Conservation (phyloP, 2,113 vertebrate species). For the Cinclus cinclus region DNA sequence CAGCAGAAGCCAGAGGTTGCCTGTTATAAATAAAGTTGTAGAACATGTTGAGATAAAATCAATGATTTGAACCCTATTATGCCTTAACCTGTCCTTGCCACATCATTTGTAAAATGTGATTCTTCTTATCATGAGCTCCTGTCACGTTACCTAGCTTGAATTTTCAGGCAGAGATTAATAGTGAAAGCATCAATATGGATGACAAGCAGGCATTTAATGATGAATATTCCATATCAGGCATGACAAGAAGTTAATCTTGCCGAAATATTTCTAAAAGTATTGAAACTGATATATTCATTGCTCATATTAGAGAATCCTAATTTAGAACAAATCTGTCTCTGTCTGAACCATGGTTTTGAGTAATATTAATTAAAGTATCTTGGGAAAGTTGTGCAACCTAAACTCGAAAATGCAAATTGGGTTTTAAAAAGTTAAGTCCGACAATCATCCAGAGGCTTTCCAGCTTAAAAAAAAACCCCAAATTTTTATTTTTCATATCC, state of each 20-base stretch:
- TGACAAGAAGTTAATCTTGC: not conserved
- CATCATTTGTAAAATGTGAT: not conserved
- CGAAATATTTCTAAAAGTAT: not conserved
- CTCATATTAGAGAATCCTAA: not conserved
- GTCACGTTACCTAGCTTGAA: not conserved
- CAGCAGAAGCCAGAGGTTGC: slow-evolving; percentile 3
- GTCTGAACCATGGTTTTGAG: not conserved
- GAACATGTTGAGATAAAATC: slow-evolving; percentile 11
- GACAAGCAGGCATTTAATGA: not conserved
- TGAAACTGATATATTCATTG: not conserved
- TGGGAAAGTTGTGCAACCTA: not conserved
- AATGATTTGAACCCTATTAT: not conserved
- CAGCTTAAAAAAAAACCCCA: not conserved
- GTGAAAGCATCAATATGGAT: not conserved
- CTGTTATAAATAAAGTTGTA: not conserved
- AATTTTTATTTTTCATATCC: not conserved
- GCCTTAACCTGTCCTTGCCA: not conserved
- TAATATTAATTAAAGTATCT: not conserved
- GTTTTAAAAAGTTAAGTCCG: not conserved
- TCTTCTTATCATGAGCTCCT: not conserved
- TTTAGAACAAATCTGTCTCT: not conserved
- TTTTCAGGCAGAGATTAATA: not conserved
- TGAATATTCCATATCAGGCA: not conserved
- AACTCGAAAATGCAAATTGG: not conserved
- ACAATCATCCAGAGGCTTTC: not conserved